Percentiles rank a stretch among this genome's conserved stretches.
phyloP scores from a whole-genome alignment of 2,888 invertebrate genomes.

The Cataglyphis altisquamis region DNA sequence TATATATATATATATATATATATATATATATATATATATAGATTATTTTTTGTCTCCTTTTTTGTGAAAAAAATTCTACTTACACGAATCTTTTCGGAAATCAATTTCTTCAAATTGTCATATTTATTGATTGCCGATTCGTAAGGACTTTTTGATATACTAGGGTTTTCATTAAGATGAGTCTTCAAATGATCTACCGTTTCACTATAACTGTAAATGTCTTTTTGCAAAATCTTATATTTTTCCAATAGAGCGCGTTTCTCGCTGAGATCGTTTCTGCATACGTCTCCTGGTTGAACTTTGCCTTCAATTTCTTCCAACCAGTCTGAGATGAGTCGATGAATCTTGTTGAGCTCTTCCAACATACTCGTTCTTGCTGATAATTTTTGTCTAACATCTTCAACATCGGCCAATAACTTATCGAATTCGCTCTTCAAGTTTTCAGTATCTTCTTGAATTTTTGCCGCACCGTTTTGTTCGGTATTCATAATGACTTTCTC shows the following conservation, averaged over 20 bases:
- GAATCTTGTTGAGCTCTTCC: slow-evolving; percentile 94
- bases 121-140: slow-evolving; percentile 91
- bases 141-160: slow-evolving; percentile 90
- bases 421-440: slow-evolving; percentile 96
- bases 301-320: slow-evolving; percentile 95
- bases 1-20: too few species aligned
- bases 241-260: slow-evolving; percentile 96
- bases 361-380: slow-evolving; percentile 92
- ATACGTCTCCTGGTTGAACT: slow-evolving; percentile 91
- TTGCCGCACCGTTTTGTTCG: slow-evolving; percentile 94
- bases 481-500: slow-evolving; percentile 98
- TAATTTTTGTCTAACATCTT: slow-evolving; percentile 92
- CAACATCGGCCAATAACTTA: slow-evolving; percentile 93
- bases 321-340: slow-evolving; percentile 94
- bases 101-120: slow-evolving; percentile 90
- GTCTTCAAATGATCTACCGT: slow-evolving; percentile 92
- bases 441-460: slow-evolving; percentile 97
- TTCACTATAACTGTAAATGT: slow-evolving; percentile 93
- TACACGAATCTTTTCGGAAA: slow-evolving; percentile 90
- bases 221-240: slow-evolving; percentile 93
- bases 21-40: too few species aligned
- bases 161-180: slow-evolving; percentile 91
- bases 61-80: slow-evolving; percentile 79
- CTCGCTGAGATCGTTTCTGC: slow-evolving; percentile 95
- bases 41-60: neutral